These are phyloP conservation scores for Oryzias curvinotus DNA, from an alignment of 2,113 vertebrate species.

Conservation along the genomic window DNA sequence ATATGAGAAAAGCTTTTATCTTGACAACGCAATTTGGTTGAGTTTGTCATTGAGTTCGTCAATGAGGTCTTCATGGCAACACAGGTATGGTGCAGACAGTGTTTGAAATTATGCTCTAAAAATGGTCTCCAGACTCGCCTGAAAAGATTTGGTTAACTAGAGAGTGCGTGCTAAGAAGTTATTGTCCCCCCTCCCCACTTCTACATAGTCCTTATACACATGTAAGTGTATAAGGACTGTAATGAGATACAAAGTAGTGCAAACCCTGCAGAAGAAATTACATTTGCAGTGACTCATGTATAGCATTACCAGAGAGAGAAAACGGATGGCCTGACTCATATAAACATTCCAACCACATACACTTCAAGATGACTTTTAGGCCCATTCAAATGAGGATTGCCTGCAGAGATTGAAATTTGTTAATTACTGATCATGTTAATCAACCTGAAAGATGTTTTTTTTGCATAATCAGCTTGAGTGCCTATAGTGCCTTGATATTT, in stretches of 20 bases:
- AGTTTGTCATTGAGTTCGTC: not conserved
- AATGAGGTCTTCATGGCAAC: conserved; percentile 37
- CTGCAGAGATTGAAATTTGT: conserved; percentile 35
- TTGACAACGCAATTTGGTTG: not conserved
- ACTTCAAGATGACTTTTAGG: conserved; percentile 25
- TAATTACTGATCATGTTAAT: conserved; percentile 33
- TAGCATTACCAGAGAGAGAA: conserved; percentile 19
- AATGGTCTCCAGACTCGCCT: conserved; percentile 17
- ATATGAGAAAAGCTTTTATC: not conserved
- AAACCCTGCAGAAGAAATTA: conserved; percentile 45
- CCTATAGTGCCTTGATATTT: conserved; percentile 23
- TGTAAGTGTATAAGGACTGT: conserved; percentile 24
- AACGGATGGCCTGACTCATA: conserved; percentile 14
- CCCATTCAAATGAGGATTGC: conserved; percentile 25
- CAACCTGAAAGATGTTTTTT: conserved; percentile 20
- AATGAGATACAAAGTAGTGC: conserved; percentile 48
- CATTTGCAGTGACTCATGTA: conserved; percentile 32
- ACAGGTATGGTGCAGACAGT: conserved; percentile 4
- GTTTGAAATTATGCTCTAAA: conserved; percentile 10
- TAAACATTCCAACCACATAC: conserved; percentile 29
- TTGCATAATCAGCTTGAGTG: conserved; percentile 43
- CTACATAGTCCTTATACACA: too few relatives aligned
- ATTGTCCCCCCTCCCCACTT: not conserved
- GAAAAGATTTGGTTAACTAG: conserved; percentile 6
- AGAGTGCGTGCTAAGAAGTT: conserved; percentile 10